phyloP scores from a whole-genome alignment of 2,797 vertebrate genomes.

The Rhynchotus rufescens region DNA sequence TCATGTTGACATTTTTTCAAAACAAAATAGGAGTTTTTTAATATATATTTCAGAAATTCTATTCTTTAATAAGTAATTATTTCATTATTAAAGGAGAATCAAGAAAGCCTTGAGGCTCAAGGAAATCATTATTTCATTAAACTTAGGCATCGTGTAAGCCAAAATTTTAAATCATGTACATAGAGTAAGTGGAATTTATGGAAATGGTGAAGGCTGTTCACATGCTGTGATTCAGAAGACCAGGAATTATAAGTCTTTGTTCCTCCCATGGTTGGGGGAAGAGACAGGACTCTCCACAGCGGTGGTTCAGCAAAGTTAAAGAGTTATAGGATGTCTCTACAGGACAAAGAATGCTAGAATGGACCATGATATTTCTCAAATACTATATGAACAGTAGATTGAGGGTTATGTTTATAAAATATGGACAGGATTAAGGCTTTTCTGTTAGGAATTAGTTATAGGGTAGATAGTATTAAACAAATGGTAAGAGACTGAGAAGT shows the following conservation, averaged over 20 bases:
- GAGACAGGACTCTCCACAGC: neutral
- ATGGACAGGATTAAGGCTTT: neutral
- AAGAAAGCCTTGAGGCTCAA: neutral
- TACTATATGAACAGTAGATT: neutral
- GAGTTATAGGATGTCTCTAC: neutral
- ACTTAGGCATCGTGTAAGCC: neutral
- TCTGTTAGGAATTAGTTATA: neutral
- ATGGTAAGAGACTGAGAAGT: neutral
- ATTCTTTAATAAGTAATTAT: neutral
- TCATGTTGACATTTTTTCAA: neutral
- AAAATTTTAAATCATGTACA: neutral
- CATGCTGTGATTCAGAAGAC: neutral
- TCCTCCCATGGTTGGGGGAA: neutral
- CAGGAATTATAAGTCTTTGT: neutral
- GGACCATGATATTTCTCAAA: neutral
- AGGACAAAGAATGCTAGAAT: neutral
- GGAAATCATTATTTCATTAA: neutral
- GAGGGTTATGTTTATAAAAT: neutral
- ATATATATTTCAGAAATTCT: neutral
- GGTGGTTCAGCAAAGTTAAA: neutral
- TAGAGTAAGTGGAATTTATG: neutral
- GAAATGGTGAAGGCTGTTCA: neutral
- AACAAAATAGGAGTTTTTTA: neutral
- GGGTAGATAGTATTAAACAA: neutral
- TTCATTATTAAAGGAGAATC: neutral